Conservation (phyloP, 2,113 vertebrate genomes). For the Microcebus griseorufus region DNA sequence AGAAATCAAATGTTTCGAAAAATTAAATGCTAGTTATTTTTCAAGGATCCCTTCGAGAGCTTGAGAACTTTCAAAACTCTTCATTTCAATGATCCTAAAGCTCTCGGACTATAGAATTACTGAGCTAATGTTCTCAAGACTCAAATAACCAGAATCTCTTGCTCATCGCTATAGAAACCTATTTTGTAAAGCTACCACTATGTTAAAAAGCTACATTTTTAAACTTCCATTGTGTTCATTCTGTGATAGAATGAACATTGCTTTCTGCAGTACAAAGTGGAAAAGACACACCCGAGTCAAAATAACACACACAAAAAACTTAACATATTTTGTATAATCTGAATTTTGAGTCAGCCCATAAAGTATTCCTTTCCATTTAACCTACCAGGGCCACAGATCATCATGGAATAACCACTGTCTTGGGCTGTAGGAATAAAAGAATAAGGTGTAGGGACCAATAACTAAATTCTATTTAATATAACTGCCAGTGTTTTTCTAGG, state of each 20-base stretch:
- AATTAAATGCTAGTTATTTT: background rate
- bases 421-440: background rate
- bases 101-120: background rate
- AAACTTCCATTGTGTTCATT: background rate
- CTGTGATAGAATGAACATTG: background rate
- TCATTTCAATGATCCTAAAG: background rate
- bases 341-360: background rate
- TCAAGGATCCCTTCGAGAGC: background rate
- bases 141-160: background rate
- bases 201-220: background rate
- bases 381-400: background rate
- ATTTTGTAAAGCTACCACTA: background rate
- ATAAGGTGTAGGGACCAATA: background rate
- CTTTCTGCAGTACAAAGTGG: background rate
- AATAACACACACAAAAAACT: background rate
- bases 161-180: background rate
- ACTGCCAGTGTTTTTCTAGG: background rate
- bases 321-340: background rate
- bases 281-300: background rate
- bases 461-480: background rate
- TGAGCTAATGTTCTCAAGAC: background rate
- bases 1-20: conserved; percentile 27
- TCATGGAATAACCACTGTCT: background rate
- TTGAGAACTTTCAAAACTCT: background rate
- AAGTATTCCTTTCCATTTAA: background rate